Conservation (phyloP, 92 coral and sea anemone species). For the Heteractis magnifica region DNA sequence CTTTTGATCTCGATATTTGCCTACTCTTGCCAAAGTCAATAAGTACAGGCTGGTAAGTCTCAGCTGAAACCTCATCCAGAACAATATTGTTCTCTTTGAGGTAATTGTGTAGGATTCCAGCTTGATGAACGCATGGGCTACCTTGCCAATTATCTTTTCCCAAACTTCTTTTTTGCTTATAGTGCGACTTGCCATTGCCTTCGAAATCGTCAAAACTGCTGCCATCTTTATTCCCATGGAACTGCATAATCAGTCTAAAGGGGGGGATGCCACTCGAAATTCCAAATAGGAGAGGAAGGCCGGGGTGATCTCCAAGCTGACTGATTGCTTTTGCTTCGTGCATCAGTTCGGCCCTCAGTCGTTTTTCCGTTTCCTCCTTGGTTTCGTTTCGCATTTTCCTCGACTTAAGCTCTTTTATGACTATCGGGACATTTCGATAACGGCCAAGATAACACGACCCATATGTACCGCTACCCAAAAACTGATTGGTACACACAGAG, state of each 20-base stretch:
- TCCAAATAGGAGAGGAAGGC: too few relatives aligned
- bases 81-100: slow-evolving; percentile 2
- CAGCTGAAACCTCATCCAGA: neutral
- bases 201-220: too few relatives aligned
- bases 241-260: too few relatives aligned
- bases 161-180: too few relatives aligned
- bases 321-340: too few relatives aligned
- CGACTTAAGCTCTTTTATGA: neutral
- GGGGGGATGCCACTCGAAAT: too few relatives aligned
- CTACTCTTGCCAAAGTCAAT: neutral
- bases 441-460: slow-evolving; percentile 11
- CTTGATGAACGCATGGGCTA: slow-evolving; percentile 9
- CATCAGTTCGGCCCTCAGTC: too few relatives aligned
- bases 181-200: too few relatives aligned
- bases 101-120: slow-evolving; percentile 1
- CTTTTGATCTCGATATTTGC: neutral
- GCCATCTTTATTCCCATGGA: too few relatives aligned
- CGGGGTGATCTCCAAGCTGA: too few relatives aligned
- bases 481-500: slow-evolving; percentile 8
- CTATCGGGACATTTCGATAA: slow-evolving; percentile 7
- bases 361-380: too few relatives aligned
- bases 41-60: neutral
- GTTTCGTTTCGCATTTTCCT: too few relatives aligned
- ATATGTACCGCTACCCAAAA: neutral
- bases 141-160: neutral